These are phyloP conservation scores for Adineta ricciae DNA, from an alignment of 2,888 invertebrate genomes.

Conservation along the genomic window DNA sequence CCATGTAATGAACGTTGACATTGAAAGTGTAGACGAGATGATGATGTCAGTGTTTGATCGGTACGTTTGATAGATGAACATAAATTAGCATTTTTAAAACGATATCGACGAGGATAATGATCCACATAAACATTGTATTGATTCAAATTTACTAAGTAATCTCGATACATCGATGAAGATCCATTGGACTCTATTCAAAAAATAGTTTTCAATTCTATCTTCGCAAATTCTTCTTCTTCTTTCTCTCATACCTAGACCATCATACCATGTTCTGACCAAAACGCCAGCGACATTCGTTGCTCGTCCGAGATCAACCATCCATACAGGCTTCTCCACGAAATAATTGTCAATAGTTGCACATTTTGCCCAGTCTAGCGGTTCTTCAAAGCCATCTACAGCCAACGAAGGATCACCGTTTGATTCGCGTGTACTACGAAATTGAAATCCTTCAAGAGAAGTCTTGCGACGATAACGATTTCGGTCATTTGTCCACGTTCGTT, in stretches of 20 bases:
- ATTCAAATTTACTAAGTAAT: constrained; percentile 53
- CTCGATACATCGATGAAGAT: constrained; percentile 16
- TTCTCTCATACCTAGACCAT: constrained; percentile 38
- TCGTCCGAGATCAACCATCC: constrained; percentile 53
- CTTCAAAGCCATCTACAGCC: constrained; percentile 53
- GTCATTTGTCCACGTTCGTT: constrained; percentile 53
- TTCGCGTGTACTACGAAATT: constrained; percentile 42
- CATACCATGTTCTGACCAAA: constrained; percentile 54
- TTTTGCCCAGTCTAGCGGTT: constrained; percentile 44
- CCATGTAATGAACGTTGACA: constrained; percentile 50
- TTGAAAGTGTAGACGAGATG: constrained; percentile 50
- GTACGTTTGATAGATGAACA: constrained; percentile 52
- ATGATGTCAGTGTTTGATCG: constrained; percentile 52
- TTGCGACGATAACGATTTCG: constrained; percentile 37
- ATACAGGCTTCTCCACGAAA: constrained; percentile 53
- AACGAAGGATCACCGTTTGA: constrained; percentile 41
- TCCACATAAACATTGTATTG: constrained; percentile 53
- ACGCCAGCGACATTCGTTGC: constrained; percentile 50
- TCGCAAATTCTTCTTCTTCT: background rate
- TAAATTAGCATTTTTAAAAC: constrained; percentile 37
- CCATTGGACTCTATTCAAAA: background rate
- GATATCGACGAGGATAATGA: constrained; percentile 42
- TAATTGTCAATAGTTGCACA: constrained; percentile 55
- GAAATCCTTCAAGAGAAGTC: constrained; percentile 39
- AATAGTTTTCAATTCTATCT: background rate